Evolutionary conservation across 2,888 invertebrate genomes (phyloP), one percentile per base, ranked within the genome.

Genomic region (Drosophila ustulata): DNA sequence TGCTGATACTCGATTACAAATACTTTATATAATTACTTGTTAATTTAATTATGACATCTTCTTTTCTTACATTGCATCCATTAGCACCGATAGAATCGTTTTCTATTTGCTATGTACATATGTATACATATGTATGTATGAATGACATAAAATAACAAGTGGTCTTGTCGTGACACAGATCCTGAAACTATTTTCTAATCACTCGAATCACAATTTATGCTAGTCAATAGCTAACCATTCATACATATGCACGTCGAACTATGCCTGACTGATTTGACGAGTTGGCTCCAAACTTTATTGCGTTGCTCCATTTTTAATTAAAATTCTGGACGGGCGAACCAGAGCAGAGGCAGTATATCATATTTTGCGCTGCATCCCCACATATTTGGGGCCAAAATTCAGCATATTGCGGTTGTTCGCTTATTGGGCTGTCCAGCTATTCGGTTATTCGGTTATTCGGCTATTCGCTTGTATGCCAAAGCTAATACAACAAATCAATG

Each of bases 401-500:
- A 41, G 51, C 47, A 50, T 58, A 50, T 66, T 53, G 47, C 41
- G 46, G 7, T 55, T 49, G 32, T 49, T 32, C 9, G 18, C n/a
- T 18, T 49, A 11, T 25, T 26, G 28, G 50, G 50, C 34, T 50
- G 25, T 32, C 26, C 25, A 26, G 47, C 30, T 49, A 26, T 11
- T 56, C 13, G n/a, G 9, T 18, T 47, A 13, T 37, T n/a, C 13
- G n/a, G 8, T 25, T 2, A 34, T 37, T n/a, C 13, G n/a, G 8
- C n/a, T 2, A 34, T 11, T 37, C 30, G 18, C 18, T 43, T 58
- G 41, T 43, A 49, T 57, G 64, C 69, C 13, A 61, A 26, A 58
- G 73, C 57, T 62, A 66, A 63, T 63, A 52, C 58, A 68, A 62
- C 63, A 70, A 78, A 77, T 74, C 77, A 66, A 68, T 71, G 56